These are phyloP conservation scores for Cricetomys ansorgei DNA, from an alignment of 2,113 vertebrate species.

Conservation along the genomic window DNA sequence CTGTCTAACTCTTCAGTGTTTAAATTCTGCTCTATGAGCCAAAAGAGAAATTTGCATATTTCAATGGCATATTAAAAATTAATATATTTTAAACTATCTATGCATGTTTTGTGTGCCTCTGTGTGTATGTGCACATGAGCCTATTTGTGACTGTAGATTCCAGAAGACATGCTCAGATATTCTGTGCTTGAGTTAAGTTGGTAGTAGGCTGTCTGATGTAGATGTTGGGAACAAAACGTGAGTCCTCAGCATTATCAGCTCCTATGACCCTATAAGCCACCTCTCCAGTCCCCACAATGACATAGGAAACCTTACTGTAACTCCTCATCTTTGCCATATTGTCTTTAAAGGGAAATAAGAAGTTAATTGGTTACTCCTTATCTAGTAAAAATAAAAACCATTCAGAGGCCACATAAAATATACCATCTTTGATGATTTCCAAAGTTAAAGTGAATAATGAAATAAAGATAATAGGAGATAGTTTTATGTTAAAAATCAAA, in stretches of 20 bases:
- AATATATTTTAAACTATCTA: not conserved
- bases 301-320: not conserved
- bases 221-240: too few species aligned
- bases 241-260: not conserved
- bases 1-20: not conserved
- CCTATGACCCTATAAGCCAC: not conserved
- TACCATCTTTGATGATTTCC: not conserved
- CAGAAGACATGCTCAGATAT: not conserved
- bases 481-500: constrained; percentile 26
- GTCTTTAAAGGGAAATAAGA: not conserved
- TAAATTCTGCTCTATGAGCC: not conserved
- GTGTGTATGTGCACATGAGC: not conserved
- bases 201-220: not conserved
- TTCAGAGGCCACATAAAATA: not conserved
- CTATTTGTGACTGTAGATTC: not conserved
- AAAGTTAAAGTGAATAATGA: too few species aligned
- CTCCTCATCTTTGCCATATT: not conserved
- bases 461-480: not conserved
- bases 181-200: not conserved
- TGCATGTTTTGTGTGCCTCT: not conserved
- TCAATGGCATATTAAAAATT: not conserved
- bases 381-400: not conserved
- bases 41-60: constrained; percentile 3
- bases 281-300: too few species aligned
- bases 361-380: not conserved